These are phyloP conservation scores for Alcis repandata DNA, from an alignment of 2,888 invertebrate species.

Conservation along the genomic window DNA sequence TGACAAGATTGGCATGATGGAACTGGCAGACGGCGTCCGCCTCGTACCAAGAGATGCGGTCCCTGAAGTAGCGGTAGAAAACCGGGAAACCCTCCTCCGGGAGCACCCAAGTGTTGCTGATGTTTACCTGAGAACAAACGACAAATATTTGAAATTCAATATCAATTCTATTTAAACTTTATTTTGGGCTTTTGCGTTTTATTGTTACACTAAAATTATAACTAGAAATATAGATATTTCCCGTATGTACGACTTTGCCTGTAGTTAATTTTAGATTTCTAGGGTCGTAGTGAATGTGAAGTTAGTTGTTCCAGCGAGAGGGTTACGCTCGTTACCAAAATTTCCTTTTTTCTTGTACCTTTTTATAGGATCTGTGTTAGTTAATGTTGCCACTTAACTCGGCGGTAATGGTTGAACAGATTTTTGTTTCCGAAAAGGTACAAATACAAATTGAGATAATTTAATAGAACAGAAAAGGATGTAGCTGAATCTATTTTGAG, in stretches of 20 bases:
- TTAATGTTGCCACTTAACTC: neutral
- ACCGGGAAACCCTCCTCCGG: constrained; percentile 93
- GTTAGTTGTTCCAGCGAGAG: neutral
- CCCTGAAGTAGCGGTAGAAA: constrained; percentile 94
- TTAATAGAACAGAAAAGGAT: neutral
- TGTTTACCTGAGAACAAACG: constrained; percentile 88
- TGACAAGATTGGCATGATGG: constrained; percentile 93
- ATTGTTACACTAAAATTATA: too few species aligned
- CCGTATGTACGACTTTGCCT: too few species aligned
- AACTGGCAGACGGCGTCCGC: constrained; percentile 94
- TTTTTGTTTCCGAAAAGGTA: neutral
- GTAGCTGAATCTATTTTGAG: neutral
- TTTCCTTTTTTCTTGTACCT: neutral
- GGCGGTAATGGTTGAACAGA: neutral
- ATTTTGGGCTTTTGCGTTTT: too few species aligned
- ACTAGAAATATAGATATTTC: too few species aligned
- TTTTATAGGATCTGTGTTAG: neutral
- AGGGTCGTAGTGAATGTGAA: neutral
- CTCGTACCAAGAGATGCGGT: constrained; percentile 94
- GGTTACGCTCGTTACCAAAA: neutral
- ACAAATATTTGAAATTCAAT: neutral
- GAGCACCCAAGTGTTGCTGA: constrained; percentile 93
- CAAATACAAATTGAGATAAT: neutral
- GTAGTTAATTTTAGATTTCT: too few species aligned
- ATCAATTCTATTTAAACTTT: neutral